Percentiles rank a stretch among this genome's conserved stretches.
Evolutionary conservation across 2,797 vertebrate species (phyloP).

Genomic region (Sciaenops ocellatus): DNA sequence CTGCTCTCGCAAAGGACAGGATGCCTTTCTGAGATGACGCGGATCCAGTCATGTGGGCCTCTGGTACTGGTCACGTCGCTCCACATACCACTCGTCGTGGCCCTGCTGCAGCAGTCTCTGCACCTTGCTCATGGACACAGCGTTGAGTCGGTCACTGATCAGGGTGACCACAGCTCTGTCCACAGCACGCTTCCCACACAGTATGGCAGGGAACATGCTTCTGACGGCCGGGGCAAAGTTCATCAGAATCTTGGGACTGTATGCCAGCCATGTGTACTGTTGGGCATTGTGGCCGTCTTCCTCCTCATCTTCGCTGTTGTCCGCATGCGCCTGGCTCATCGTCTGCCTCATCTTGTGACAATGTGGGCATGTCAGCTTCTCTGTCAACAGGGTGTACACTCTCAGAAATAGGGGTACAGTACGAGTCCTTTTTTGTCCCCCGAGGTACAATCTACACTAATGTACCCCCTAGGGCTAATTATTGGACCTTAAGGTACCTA

Average conservation of each 20-base stretch:
- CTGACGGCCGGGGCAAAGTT: conserved; percentile 17
- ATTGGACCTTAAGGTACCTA: too few species aligned
- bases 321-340: background rate
- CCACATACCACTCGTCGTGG: too few species aligned
- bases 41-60: too few species aligned
- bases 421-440: too few species aligned
- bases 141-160: conserved; percentile 19
- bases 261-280: conserved; percentile 21
- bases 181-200: conserved; percentile 14
- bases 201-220: conserved; percentile 29
- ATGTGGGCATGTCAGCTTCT: conserved; percentile 21
- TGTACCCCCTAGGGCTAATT: too few species aligned
- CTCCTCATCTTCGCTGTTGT: background rate
- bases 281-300: background rate
- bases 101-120: too few species aligned
- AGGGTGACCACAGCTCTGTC: conserved; percentile 24
- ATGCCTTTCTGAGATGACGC: too few species aligned
- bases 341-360: conserved; percentile 11
- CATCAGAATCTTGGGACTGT: conserved; percentile 26
- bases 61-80: too few species aligned
- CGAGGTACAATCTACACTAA: too few species aligned
- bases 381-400: conserved; percentile 20
- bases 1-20: too few species aligned
- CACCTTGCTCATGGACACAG: too few species aligned
- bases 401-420: too few species aligned